Base-by-base conservation (phyloP, 2,113 vertebrate species). In the Cacatua alba region DNA sequence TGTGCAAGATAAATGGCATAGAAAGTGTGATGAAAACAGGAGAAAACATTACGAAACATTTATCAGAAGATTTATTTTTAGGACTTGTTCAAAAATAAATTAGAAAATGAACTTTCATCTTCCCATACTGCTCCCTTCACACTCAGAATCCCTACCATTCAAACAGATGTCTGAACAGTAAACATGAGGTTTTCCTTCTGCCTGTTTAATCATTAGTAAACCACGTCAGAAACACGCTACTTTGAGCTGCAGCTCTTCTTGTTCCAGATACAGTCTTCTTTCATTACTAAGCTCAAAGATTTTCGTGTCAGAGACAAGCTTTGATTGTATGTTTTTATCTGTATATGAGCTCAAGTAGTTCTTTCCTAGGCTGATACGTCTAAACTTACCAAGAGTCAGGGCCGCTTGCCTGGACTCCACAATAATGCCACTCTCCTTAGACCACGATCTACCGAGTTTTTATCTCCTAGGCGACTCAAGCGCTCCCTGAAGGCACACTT, bases 141-240 rank as follows among this genome's bases (percentile, higher is more conserved):
- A 31, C 26, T 7, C 26, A 31, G 43, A 81, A 69, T 37, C 35
- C 13, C 43, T 10, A 68, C 39, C 51, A 46, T 23, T 57, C 67
- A 67, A 71, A 85, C 62, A 67, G 2, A 48, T 46, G 19, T 13
- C 68, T 48, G 72, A 86, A 92, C 23, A 67, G 86, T 21, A 94
- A 97, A 95, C 92, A 96, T 63, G 12, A n/a, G 4, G 2, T 88
- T 96, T 90, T 44, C 29, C 70, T 62, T 91, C 59, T 79, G 28
- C 64, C 77, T 41, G 92, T 94, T 96, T 97, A 97, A 97, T 96
- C 85, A 92, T 97, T 96, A 96, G 53, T 65, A 67, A 92, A 94
- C 55, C 24, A 26, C 24, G 59, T 52, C 65, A 91, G 55, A 53
- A 57, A 78, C 78, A 74, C 39, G 76, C 43, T 44, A 46, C 64